These are phyloP conservation scores for Dolichopus griseipennis DNA, from an alignment of 2,888 invertebrate genomes.

Conservation along the genomic window DNA sequence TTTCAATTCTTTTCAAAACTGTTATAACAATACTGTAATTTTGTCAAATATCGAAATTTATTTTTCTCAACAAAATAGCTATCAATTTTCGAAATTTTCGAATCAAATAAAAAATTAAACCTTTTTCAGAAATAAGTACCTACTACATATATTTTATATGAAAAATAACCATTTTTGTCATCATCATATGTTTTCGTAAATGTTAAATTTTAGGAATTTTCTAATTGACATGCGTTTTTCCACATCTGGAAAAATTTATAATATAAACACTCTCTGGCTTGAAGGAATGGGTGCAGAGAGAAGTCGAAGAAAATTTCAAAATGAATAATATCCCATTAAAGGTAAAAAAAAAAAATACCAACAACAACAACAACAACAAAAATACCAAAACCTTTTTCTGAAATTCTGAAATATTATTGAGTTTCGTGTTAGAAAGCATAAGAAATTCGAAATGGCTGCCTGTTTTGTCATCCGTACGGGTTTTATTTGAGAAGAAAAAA, in stretches of 20 bases:
- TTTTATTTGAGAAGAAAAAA: not conserved
- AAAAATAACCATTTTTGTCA: not conserved
- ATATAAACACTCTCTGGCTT: not conserved
- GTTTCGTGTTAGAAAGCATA: conserved; percentile 8
- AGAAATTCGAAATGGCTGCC: conserved; percentile 22
- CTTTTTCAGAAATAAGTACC: too few species aligned
- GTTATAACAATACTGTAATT: too few species aligned
- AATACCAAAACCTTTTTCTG: too few species aligned
- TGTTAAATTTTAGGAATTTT: not conserved
- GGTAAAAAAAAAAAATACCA: not conserved
- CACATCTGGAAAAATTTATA: not conserved
- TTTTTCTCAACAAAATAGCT: too few species aligned
- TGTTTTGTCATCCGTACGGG: conserved; percentile 22
- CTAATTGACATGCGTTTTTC: not conserved
- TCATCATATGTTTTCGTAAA: conserved; percentile 5
- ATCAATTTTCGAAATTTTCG: too few species aligned
- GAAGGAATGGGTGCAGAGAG: not conserved
- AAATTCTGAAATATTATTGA: conserved; percentile 15
- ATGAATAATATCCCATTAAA: not conserved
- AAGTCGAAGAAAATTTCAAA: not conserved
- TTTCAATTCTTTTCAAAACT: too few species aligned
- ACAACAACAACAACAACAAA: not conserved
- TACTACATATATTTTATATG: too few species aligned
- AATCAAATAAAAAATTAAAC: too few species aligned
- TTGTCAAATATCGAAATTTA: too few species aligned